Evolutionary conservation across 2,113 vertebrate species (phyloP).

Genomic region (Cyphomyrus plagiostoma): DNA sequence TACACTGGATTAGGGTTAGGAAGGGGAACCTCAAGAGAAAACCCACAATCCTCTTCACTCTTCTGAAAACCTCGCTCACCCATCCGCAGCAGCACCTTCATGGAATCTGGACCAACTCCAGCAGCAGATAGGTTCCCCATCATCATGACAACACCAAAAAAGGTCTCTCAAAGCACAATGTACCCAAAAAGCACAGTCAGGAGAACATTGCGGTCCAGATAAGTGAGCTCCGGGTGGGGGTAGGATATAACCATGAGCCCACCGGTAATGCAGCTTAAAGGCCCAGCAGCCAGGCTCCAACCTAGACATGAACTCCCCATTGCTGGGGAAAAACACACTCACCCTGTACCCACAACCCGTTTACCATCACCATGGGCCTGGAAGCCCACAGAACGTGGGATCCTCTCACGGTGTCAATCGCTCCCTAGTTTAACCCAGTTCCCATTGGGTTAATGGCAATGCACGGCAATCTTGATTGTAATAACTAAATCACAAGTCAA

Average conservation of each 20-base stretch:
- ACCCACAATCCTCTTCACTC: background rate
- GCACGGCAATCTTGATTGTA: background rate
- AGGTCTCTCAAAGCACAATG: slow-evolving; percentile 21
- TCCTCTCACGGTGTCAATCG: background rate
- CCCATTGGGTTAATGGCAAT: background rate
- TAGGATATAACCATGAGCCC: slow-evolving; percentile 17
- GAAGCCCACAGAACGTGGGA: background rate
- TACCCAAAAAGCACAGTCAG: slow-evolving; percentile 53
- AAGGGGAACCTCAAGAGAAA: background rate
- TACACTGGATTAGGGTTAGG: background rate
- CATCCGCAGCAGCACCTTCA: background rate
- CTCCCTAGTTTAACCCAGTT: background rate
- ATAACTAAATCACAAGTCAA: background rate
- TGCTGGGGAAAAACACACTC: background rate
- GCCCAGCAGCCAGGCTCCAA: background rate
- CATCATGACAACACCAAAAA: background rate
- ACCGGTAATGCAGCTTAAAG: slow-evolving; percentile 22
- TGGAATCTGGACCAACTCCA: background rate
- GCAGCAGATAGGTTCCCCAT: background rate
- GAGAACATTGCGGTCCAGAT: slow-evolving; percentile 47
- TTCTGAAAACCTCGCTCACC: background rate
- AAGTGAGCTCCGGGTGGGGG: background rate
- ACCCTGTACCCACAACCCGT: background rate
- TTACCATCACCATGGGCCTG: background rate
- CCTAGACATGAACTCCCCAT: background rate